Evolutionary conservation across 2,113 vertebrate species (phyloP).

Genomic region (Oriolus oriolus): DNA sequence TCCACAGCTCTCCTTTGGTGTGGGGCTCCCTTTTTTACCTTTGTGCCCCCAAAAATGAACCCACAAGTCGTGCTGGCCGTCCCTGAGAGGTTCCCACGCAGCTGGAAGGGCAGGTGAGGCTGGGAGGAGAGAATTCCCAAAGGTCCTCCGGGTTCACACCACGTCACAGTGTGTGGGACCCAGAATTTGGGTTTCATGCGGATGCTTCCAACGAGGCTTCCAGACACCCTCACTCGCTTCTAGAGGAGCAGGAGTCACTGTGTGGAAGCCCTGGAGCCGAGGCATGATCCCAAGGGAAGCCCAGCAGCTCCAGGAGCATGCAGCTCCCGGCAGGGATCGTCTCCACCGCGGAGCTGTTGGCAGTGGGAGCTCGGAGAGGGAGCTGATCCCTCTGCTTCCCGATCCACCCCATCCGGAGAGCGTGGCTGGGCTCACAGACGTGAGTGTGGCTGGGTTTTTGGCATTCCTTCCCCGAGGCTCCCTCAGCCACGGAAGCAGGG

Average conservation of each 20-base stretch:
- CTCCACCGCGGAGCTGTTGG: not conserved
- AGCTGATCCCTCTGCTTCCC: slow-evolving; percentile 6
- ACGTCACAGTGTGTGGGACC: fast-evolving
- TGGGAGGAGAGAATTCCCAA: not conserved
- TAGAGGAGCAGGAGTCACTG: not conserved
- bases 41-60: not conserved
- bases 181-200: fast-evolving
- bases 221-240: fast-evolving
- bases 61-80: not conserved
- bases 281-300: not conserved
- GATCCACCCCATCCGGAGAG: not conserved
- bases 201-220: not conserved
- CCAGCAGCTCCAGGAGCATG: not conserved
- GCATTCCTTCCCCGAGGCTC: not conserved
- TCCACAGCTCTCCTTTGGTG: not conserved
- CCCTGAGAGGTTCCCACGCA: not conserved
- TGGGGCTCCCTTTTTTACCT: not conserved
- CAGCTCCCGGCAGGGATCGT: not conserved
- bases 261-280: not conserved
- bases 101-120: not conserved
- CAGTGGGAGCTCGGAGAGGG: slow-evolving; percentile 33
- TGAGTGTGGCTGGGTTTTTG: not conserved
- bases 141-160: fast-evolving
- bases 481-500: not conserved
- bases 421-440: not conserved